Conservation (phyloP, 1,140 invertebrate species). For the Sarcophaga bullata region DNA sequence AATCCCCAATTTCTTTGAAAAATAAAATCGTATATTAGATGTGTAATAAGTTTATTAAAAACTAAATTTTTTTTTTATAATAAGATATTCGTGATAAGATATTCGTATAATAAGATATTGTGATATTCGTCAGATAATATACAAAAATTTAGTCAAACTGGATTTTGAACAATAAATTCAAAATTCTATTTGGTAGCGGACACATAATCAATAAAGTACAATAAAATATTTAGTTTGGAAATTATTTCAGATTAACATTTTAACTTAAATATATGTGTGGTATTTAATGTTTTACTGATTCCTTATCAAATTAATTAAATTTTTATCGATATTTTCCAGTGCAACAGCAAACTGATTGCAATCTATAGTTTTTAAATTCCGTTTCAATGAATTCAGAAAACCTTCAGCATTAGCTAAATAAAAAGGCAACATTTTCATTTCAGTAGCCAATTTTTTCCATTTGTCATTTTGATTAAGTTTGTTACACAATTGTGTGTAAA, state of each 20-base stretch:
- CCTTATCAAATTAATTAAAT: slow-evolving; percentile 19
- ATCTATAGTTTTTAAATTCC: slow-evolving; percentile 47
- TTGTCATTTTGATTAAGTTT: slow-evolving; percentile 48
- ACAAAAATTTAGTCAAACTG: too few relatives aligned
- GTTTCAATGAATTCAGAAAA: slow-evolving; percentile 54
- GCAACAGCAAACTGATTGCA: slow-evolving; percentile 46
- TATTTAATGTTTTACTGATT: neutral
- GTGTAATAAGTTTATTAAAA: neutral
- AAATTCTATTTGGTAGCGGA: neutral
- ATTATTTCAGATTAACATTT: too few relatives aligned
- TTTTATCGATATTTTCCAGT: slow-evolving; percentile 45
- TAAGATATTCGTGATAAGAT: too few relatives aligned
- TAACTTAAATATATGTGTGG: too few relatives aligned
- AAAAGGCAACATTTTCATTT: slow-evolving; percentile 47
- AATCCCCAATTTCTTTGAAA: neutral
- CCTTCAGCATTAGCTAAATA: slow-evolving; percentile 53
- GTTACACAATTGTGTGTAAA: slow-evolving; percentile 45
- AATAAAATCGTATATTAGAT: neutral
- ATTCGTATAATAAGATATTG: too few relatives aligned
- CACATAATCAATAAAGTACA: neutral
- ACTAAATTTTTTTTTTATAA: neutral
- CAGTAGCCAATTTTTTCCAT: slow-evolving; percentile 53
- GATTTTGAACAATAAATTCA: too few relatives aligned
- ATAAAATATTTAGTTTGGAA: too few relatives aligned
- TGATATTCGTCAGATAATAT: too few relatives aligned